phyloP scores from a whole-genome alignment of 53 echinoderm and acorn worm species.

The Pentamera pediparva region DNA sequence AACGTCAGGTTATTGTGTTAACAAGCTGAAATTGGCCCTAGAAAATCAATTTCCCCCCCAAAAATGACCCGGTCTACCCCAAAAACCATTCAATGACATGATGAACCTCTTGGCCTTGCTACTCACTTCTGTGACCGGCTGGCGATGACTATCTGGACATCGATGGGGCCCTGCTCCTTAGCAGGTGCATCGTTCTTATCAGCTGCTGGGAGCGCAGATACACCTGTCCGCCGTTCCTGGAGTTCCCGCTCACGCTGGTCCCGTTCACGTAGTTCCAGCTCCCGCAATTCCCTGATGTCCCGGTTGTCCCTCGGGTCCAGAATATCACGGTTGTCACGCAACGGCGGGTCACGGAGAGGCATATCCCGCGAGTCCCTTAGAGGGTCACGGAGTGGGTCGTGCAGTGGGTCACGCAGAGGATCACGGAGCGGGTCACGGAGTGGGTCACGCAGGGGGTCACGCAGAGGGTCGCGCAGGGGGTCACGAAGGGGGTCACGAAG shows the following conservation, averaged over 20 bases:
- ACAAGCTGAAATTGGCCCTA: too few species aligned
- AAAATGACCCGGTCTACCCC: too few species aligned
- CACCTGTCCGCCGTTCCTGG: not conserved
- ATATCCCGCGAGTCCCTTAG: not conserved
- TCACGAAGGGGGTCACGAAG: too few species aligned
- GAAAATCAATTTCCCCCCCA: too few species aligned
- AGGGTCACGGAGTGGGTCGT: not conserved
- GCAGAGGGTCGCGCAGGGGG: too few species aligned
- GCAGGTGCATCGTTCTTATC: not conserved
- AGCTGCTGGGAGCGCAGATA: not conserved
- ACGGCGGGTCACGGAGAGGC: not conserved
- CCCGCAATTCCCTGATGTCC: not conserved
- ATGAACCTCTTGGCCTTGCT: not conserved
- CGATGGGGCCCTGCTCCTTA: slow-evolving; percentile 14
- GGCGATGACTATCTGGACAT: slow-evolving; percentile 21
- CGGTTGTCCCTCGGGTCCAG: not conserved
- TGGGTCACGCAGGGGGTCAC: too few species aligned
- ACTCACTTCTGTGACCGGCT: slow-evolving; percentile 28
- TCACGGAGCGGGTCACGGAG: too few species aligned
- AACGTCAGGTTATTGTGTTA: too few species aligned
- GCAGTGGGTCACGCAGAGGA: too few species aligned
- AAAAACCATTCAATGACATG: too few species aligned
- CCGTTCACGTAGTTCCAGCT: not conserved
- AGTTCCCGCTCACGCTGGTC: not conserved
- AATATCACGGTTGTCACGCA: not conserved